phyloP scores from a whole-genome alignment of 2,113 vertebrate genomes.

The Amphilophus citrinellus region DNA sequence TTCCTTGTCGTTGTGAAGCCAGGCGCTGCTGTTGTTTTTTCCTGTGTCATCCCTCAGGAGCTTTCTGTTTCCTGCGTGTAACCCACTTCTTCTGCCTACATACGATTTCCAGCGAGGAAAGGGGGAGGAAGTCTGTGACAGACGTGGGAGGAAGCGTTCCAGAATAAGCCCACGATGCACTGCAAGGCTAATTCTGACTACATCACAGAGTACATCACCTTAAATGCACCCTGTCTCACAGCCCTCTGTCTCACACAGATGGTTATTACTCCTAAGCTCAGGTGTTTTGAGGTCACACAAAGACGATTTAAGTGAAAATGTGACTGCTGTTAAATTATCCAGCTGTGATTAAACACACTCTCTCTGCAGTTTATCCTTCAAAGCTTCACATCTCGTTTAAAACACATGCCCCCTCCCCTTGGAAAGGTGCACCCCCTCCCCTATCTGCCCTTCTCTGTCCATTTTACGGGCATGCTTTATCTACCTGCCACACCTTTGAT shows the following conservation, averaged over 20 bases:
- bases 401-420: not conserved
- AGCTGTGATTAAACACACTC: slow-evolving; percentile 35
- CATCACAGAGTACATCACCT: slow-evolving; percentile 31
- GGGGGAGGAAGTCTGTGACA: slow-evolving; percentile 36
- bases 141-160: slow-evolving; percentile 51
- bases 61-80: slow-evolving; percentile 53
- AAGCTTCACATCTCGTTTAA: slow-evolving; percentile 20
- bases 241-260: not conserved
- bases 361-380: slow-evolving; percentile 32
- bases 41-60: slow-evolving; percentile 53
- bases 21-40: slow-evolving; percentile 15
- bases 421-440: not conserved
- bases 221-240: slow-evolving; percentile 3
- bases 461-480: slow-evolving; percentile 35
- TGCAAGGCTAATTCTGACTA: slow-evolving; percentile 31
- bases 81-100: slow-evolving; percentile 60
- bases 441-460: not conserved
- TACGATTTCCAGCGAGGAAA: slow-evolving; percentile 9
- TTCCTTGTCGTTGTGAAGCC: slow-evolving; percentile 11
- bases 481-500: slow-evolving; percentile 65
- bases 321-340: slow-evolving; percentile 19
- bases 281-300: slow-evolving; percentile 29
- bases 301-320: slow-evolving; percentile 13
- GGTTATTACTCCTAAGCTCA: slow-evolving; percentile 24
- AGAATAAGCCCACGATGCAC: slow-evolving; percentile 44